phyloP scores from a whole-genome alignment of 1,140 invertebrate genomes.

The Andrena cerasifolii region DNA sequence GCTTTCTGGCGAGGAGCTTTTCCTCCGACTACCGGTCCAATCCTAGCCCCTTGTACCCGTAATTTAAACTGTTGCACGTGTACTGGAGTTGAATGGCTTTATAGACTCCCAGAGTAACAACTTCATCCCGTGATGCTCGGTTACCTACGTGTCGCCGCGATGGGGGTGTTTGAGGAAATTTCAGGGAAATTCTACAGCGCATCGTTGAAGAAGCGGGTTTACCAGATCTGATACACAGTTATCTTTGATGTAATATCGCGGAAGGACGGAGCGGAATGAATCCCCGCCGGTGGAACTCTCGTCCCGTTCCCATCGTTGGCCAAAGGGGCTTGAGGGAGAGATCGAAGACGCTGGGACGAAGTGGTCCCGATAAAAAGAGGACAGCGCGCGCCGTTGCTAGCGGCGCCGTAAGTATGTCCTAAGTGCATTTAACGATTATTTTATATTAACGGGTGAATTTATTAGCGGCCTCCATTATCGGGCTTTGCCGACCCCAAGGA shows the following conservation, averaged over 20 bases:
- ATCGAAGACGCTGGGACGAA: conserved; percentile 64
- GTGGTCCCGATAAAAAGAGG: conserved; percentile 76
- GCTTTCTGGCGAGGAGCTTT: not conserved
- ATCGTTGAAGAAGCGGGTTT: not conserved
- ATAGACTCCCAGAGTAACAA: not conserved
- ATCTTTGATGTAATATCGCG: too few species aligned
- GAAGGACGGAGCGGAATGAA: not conserved
- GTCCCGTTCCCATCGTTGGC: conserved; percentile 4
- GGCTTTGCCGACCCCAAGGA: conserved; percentile 69
- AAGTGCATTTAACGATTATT: conserved; percentile 83
- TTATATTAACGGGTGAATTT: conserved; percentile 81
- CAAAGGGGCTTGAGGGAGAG: conserved; percentile 5
- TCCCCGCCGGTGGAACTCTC: not conserved
- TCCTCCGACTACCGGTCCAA: not conserved
- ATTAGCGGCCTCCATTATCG: conserved; percentile 80
- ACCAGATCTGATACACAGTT: not conserved
- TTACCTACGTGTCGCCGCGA: too few species aligned
- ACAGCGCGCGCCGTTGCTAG: conserved; percentile 71
- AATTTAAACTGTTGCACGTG: not conserved
- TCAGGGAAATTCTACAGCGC: not conserved
- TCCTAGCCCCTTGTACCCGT: not conserved
- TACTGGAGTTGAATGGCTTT: not conserved
- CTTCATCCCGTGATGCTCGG: conserved; percentile 6
- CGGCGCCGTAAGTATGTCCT: conserved; percentile 77
- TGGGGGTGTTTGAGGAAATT: not conserved